Percentiles rank a stretch among this genome's conserved stretches.
Evolutionary conservation across 2,888 invertebrate genomes (phyloP).

Genomic region (Parnassius smintheus): DNA sequence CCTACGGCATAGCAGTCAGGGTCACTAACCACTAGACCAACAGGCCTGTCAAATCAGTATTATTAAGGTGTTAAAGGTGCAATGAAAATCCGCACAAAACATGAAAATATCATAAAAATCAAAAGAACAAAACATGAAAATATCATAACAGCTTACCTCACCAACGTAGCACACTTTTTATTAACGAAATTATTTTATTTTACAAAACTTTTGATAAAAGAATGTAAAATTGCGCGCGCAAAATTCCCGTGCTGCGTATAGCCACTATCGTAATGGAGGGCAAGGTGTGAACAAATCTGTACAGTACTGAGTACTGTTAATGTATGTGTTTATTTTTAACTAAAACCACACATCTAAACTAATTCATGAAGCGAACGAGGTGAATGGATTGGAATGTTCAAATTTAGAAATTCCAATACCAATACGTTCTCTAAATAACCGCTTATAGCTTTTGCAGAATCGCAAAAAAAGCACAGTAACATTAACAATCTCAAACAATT

Average conservation of each 20-base stretch:
- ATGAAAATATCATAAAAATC: not conserved
- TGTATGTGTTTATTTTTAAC: constrained; percentile 67
- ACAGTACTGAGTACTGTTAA: constrained; percentile 39
- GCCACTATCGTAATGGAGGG: constrained; percentile 56
- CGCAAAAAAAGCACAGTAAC: no score
- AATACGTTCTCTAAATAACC: constrained; percentile 4
- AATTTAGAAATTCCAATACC: constrained; percentile 15
- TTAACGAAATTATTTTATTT: constrained; percentile 20
- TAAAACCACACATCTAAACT: constrained; percentile 15
- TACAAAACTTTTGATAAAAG: constrained; percentile 22
- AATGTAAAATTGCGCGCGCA: constrained; percentile 42
- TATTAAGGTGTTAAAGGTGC: no score
- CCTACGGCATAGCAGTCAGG: no score
- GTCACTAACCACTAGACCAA: no score
- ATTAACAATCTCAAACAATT: no score
- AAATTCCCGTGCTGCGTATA: constrained; percentile 51
- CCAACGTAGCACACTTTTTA: constrained; percentile 5
- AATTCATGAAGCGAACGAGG: constrained; percentile 21
- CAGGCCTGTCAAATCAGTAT: no score
- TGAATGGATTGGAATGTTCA: constrained; percentile 15
- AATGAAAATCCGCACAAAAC: no score
- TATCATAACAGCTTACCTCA: constrained; percentile 12
- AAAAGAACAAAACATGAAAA: not conserved
- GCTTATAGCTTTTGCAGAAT: not conserved
- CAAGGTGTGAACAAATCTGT: constrained; percentile 63